Evolutionary conservation across 2,113 vertebrate species (phyloP).

Genomic region (Todiramphus chloris): DNA sequence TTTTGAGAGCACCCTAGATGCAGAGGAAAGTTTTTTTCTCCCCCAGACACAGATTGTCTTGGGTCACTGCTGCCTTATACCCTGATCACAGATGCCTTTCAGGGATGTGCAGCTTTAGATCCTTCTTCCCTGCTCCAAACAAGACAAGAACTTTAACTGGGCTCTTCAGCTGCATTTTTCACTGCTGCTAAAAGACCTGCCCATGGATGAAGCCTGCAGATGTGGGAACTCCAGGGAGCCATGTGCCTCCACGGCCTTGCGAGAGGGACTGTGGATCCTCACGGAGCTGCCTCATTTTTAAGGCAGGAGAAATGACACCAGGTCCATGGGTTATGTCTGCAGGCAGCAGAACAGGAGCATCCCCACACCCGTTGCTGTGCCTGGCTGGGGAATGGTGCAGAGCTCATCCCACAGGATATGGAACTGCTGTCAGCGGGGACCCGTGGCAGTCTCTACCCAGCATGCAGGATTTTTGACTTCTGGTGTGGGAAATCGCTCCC

Average conservation of each 20-base stretch:
- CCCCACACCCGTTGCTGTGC: fast-evolving
- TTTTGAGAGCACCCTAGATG: not conserved
- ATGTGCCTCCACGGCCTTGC: fast-evolving
- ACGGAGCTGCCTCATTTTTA: not conserved
- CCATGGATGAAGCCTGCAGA: not conserved
- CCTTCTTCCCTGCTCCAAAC: not conserved
- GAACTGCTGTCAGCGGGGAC: not conserved
- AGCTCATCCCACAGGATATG: not conserved
- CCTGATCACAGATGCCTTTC: not conserved
- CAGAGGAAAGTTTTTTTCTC: not conserved
- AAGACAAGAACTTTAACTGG: not conserved
- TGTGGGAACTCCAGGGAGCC: fast-evolving
- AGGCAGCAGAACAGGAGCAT: not conserved
- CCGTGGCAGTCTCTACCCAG: not conserved
- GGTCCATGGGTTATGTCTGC: not conserved
- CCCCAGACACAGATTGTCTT: fast-evolving
- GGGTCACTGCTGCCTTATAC: not conserved
- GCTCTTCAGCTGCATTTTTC: not conserved
- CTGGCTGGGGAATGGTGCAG: not conserved
- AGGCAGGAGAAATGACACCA: not conserved
- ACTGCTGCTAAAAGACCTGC: not conserved
- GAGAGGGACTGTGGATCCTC: not conserved
- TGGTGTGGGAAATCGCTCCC: not conserved
- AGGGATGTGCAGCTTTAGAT: not conserved
- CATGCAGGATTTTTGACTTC: not conserved